These are phyloP conservation scores for Ceyx cyanopectus DNA, from an alignment of 2,113 vertebrate genomes.

Conservation along the genomic window DNA sequence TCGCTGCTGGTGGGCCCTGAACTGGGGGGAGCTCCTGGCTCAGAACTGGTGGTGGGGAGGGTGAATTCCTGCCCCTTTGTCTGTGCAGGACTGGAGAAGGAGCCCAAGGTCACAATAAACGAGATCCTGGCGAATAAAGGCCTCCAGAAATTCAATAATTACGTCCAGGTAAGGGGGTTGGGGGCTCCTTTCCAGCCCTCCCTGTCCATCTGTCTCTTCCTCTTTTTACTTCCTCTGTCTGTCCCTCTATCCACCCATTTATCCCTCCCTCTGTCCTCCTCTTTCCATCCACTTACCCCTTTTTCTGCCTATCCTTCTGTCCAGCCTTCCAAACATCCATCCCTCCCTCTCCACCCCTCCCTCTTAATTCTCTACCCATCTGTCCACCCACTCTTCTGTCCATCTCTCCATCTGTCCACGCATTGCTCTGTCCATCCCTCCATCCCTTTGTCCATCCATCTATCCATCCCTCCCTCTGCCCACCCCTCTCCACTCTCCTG, in stretches of 20 bases:
- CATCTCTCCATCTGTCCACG: neutral
- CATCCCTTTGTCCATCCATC: no score
- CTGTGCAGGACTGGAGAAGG: constrained; percentile 16
- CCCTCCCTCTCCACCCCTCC: no score
- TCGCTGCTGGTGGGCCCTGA: fast-evolving
- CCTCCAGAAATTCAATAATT: constrained; percentile 78
- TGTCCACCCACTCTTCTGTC: neutral
- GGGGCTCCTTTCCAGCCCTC: neutral
- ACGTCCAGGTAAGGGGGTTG: constrained; percentile 76
- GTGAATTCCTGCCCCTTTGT: neutral
- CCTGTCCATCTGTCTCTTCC: no score
- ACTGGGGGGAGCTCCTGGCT: neutral
- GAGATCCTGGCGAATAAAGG: constrained; percentile 74
- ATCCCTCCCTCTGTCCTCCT: no score
- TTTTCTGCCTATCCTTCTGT: fast-evolving
- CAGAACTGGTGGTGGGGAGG: fast-evolving
- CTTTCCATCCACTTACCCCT: neutral
- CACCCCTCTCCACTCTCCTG: neutral
- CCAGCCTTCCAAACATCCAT: no score
- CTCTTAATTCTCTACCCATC: no score
- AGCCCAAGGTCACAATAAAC: constrained; percentile 42
- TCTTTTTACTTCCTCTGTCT: neutral
- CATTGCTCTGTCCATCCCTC: no score
- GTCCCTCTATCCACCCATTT: fast-evolving
- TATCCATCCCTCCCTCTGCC: no score